Base-by-base conservation (phyloP, 2,888 invertebrate species). In the Phanerotoma sp. region DNA sequence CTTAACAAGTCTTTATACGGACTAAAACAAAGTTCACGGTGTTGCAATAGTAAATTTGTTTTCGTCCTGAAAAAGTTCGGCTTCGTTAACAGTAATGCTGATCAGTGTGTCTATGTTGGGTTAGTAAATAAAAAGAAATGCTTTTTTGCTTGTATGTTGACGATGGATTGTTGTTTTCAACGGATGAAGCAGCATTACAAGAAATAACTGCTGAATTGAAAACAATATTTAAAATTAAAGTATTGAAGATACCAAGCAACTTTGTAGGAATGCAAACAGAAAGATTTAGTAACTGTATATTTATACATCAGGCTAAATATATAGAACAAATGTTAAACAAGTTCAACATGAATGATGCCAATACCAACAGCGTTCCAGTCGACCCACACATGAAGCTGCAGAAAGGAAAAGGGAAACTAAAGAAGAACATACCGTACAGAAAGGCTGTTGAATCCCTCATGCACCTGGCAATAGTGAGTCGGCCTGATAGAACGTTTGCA, bases 21-120 rank as follows among this genome's bases (percentile, higher is more conserved):
- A n/a, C n/a, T n/a, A n/a, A n/a, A 61, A 25, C 61, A 62, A 41
- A 56, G 58, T 9, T 58, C 60, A 15, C 58, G 54, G 16, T 46
- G 51, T 25, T 58, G 60, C 58, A 56, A 61, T 15, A 41, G 47
- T 16, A 48, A 49, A 16, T 40, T 57, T 13, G n/a, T 54, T n/a
- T 7, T 20, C 20, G 40, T 52, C 11, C 54, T 62, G 32, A 44
- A 21, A 16, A 42, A 22, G 28, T 40, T 50, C 38, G 51, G 51
- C 10, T 58, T 64, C 2, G 35, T 37, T 42, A n/a, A n/a, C 10
- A 25, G 11, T 9, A 5, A 37, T 20, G 11, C 6, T 18, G 37
- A 37, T 13, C 11, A 6, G 9, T 48, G 48, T 37, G 13, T 48
- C 13, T 45, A 16, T 32, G 28, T 18, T 10, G 20, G 22, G 11